Evolutionary conservation across 2,113 vertebrate species (phyloP), one percentile per base, ranked within the genome.

Genomic region (Ciconia boyciana): DNA sequence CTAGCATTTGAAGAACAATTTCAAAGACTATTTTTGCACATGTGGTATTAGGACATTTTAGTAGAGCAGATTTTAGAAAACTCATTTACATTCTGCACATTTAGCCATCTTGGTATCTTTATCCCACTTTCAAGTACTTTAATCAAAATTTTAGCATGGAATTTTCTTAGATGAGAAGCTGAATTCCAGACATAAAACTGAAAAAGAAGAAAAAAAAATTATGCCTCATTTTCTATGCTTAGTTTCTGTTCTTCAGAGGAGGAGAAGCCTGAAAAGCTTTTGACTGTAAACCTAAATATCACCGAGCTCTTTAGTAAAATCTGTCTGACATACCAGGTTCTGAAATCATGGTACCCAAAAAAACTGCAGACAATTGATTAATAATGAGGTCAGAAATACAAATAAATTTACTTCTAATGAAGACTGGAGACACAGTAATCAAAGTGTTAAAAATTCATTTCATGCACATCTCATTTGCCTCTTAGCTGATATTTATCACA

Each of bases 401-500:
- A 97, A 97, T 97, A 98, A 98, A 98, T 98, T 97, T 97, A 95
- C 90, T 97, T 98, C 97, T 98, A 98, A 97, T 98, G 97, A 97
- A 97, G 97, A 97, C 95, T 96, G 96, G 97, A 97, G 97, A 97
- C 94, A 96, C 97, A 98, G 97, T 97, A 97, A 98, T 98, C 96
- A 98, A 97, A 98, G 97, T 98, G 98, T 98, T 98, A 98, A 98
- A 96, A 98, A 98, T 98, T 97, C 97, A 98, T 98, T 98, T 98
- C 98, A 98, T 98, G 98, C 97, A 98, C 97, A 96, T 98, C 97
- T 98, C 94, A 97, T 98, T 98, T 98, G 97, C 97, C 97, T 99
- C 97, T 98, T 98, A 98, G 98, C 98, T 98, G 98, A 98, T 99
- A 98, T 99, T 99, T 99, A 98, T 98, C 99, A 98, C 98, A 97